Conservation (phyloP, 1,140 invertebrate genomes). For the Episyrphus balteatus region DNA sequence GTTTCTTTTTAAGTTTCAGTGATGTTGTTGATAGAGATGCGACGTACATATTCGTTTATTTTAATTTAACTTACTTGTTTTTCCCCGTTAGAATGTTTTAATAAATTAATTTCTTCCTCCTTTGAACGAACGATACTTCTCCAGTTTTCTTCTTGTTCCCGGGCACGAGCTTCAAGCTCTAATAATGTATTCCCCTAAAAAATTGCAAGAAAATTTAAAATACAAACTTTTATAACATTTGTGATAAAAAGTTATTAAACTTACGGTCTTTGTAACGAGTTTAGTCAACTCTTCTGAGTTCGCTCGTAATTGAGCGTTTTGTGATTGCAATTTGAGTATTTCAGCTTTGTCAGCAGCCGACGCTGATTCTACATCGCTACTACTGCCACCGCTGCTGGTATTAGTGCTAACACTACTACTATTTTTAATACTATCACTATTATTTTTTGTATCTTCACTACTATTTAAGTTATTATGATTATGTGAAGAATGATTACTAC, state of each 20-base stretch:
- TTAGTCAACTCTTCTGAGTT: constrained; percentile 59
- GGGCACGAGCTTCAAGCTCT: constrained; percentile 27
- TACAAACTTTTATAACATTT: background rate
- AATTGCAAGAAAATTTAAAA: background rate
- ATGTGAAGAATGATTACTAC: constrained; percentile 11
- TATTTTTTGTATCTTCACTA: constrained; percentile 2
- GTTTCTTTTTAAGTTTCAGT: no score
- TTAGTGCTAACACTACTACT: constrained; percentile 28
- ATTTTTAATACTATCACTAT: constrained; percentile 2
- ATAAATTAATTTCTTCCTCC: constrained; percentile 25
- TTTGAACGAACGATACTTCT: constrained; percentile 29
- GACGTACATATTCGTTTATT: no score
- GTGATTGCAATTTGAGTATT: constrained; percentile 17
- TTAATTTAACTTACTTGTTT: constrained; percentile 13
- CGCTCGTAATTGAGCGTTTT: constrained; percentile 52
- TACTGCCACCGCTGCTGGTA: constrained; percentile 10
- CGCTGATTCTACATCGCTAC: background rate
- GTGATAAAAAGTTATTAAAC: constrained; percentile 14
- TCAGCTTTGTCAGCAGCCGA: constrained; percentile 15
- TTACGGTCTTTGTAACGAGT: constrained; percentile 64
- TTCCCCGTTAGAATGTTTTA: constrained; percentile 33
- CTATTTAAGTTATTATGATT: constrained; percentile 12
- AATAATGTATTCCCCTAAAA: constrained; percentile 27
- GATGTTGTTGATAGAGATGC: no score
- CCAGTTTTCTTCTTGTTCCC: constrained; percentile 34